phyloP scores from a whole-genome alignment of 2,888 invertebrate species.

The Chrysolina haemoptera region DNA sequence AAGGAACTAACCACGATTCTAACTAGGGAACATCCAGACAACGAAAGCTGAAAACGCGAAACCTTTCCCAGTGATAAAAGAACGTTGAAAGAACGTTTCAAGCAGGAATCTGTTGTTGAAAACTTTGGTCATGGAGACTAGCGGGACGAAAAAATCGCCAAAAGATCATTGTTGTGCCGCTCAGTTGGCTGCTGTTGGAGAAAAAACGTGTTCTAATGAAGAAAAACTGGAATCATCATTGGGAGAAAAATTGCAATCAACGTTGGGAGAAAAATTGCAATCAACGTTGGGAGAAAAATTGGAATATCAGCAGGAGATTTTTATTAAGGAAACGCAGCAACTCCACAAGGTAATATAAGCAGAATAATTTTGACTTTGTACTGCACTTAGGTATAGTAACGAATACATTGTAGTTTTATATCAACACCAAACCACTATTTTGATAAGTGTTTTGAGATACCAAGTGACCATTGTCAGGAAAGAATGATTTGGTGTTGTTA shows the following conservation, averaged over 20 bases:
- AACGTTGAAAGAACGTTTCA: neutral
- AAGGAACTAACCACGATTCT: constrained; percentile 31
- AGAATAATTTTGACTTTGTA: no score
- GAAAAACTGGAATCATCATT: no score
- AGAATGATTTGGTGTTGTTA: no score
- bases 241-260: neutral
- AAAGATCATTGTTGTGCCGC: neutral
- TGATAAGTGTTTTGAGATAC: no score
- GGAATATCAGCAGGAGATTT: neutral
- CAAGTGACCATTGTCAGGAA: no score
- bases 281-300: no score
- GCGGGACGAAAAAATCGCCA: neutral
- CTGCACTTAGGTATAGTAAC: no score
- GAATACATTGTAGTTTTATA: no score
- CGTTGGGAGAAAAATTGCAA: neutral
- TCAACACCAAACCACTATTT: no score
- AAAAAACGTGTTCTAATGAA: neutral
- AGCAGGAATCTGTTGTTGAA: neutral
- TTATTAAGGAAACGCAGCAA: neutral
- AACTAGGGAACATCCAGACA: neutral
- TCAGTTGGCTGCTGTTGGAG: neutral
- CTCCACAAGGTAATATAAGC: neutral
- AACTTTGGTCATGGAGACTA: neutral
- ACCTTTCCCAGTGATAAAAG: neutral
- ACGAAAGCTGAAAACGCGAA: neutral